These are phyloP conservation scores for Callipepla squamata DNA, from an alignment of 2,113 vertebrate genomes.

Conservation along the genomic window DNA sequence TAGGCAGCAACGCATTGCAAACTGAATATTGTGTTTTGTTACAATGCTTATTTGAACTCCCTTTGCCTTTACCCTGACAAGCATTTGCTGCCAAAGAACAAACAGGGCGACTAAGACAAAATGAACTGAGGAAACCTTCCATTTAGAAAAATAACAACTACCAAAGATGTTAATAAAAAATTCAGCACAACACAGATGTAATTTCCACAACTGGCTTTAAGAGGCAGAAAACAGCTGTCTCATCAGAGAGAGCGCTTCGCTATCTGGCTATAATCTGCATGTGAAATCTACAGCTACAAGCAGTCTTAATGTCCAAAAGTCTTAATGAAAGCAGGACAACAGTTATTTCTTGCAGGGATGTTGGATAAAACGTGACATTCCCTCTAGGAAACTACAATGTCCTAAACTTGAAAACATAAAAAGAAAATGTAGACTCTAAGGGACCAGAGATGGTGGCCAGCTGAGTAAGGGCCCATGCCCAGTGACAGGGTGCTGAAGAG, in stretches of 20 bases:
- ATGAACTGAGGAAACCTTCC: neutral
- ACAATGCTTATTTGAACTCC: neutral
- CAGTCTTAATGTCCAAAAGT: neutral
- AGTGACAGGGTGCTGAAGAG: neutral
- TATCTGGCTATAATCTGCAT: neutral
- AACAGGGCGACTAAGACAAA: neutral
- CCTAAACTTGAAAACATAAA: neutral
- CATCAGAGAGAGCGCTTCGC: neutral
- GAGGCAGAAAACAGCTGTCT: neutral
- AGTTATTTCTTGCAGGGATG: neutral
- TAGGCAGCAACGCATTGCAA: neutral
- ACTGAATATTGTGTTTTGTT: conserved; percentile 10
- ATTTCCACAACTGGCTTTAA: neutral
- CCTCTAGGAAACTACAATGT: neutral
- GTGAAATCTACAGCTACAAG: neutral
- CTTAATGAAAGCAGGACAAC: neutral
- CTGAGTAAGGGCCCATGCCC: neutral
- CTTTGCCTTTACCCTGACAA: neutral
- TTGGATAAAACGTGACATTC: neutral
- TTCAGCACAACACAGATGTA: neutral
- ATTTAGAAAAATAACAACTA: neutral
- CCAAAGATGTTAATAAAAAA: neutral
- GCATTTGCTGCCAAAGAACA: conserved; percentile 4
- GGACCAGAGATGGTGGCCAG: neutral
- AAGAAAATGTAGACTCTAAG: neutral